Evolutionary conservation across 2,113 vertebrate genomes (phyloP).

Genomic region (Tyto alba): DNA sequence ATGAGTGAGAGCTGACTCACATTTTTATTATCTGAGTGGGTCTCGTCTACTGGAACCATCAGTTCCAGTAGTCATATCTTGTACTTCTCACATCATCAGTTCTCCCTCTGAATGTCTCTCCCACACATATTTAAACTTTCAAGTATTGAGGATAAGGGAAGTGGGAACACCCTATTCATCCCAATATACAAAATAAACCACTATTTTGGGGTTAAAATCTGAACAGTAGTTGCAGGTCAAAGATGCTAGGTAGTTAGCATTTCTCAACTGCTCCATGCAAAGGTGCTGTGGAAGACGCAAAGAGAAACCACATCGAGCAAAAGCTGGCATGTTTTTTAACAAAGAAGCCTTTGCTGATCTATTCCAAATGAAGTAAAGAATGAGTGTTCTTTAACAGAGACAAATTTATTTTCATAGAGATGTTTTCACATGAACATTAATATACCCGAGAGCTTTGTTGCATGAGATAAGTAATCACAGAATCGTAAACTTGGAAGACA

Average conservation of each 20-base stretch:
- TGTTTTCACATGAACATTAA: background rate
- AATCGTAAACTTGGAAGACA: background rate
- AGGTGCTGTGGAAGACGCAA: background rate
- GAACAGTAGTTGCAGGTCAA: background rate
- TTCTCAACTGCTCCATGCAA: background rate
- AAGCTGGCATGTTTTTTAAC: background rate
- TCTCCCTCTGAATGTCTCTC: background rate
- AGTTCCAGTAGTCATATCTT: constrained; percentile 9
- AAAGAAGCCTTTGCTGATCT: background rate
- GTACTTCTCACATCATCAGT: background rate
- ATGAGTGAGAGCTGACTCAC: constrained; percentile 41
- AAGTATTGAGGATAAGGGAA: background rate
- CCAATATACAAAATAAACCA: background rate
- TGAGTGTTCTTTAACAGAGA: background rate
- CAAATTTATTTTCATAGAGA: background rate
- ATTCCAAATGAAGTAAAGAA: background rate
- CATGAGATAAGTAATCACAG: background rate
- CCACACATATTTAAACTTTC: background rate
- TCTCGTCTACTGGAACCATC: constrained; percentile 30
- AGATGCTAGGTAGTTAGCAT: background rate
- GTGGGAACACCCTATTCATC: background rate
- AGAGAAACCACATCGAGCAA: background rate
- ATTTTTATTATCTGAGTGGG: constrained; percentile 43
- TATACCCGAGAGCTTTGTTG: background rate
- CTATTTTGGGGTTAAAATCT: background rate